A percentile compares a stretch with the other conserved stretches of the same genome.
These are phyloP conservation scores for Coelopa pilipes DNA, from an alignment of 2,888 invertebrate species.

Conservation along the genomic window DNA sequence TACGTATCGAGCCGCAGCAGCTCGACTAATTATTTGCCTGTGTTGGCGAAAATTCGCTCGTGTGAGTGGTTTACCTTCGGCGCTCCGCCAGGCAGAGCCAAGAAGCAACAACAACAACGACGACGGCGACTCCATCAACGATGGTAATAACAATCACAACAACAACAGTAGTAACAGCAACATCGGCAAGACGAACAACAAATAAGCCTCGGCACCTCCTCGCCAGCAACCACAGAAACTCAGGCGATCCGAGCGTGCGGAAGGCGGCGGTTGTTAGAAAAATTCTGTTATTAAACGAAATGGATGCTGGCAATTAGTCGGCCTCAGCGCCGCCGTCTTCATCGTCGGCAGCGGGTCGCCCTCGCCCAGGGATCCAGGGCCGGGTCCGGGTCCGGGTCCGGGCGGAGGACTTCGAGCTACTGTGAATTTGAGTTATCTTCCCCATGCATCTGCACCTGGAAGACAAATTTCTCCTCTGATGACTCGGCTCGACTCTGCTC, in stretches of 20 bases:
- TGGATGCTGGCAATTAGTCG: slow-evolving; percentile 35
- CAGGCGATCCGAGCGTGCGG: not conserved
- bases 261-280: slow-evolving; percentile 6
- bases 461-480: no score
- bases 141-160: not conserved
- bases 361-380: no score
- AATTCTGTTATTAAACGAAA: slow-evolving; percentile 40
- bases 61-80: slow-evolving; percentile 43
- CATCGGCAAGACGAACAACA: no score
- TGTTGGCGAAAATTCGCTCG: slow-evolving; percentile 19
- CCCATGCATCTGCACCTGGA: no score
- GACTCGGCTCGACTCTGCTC: no score
- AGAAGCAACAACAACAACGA: not conserved
- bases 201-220: not conserved
- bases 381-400: no score
- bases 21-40: slow-evolving; percentile 21
- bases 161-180: slow-evolving; percentile 6
- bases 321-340: not conserved
- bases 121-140: not conserved
- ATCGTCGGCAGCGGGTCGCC: no score
- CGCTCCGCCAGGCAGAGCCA: not conserved
- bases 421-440: not conserved
- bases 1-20: slow-evolving; percentile 17
- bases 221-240: no score
- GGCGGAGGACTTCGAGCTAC: not conserved